Evolutionary conservation across 2,888 invertebrate species (phyloP).

Genomic region (Hartigia nigra): DNA sequence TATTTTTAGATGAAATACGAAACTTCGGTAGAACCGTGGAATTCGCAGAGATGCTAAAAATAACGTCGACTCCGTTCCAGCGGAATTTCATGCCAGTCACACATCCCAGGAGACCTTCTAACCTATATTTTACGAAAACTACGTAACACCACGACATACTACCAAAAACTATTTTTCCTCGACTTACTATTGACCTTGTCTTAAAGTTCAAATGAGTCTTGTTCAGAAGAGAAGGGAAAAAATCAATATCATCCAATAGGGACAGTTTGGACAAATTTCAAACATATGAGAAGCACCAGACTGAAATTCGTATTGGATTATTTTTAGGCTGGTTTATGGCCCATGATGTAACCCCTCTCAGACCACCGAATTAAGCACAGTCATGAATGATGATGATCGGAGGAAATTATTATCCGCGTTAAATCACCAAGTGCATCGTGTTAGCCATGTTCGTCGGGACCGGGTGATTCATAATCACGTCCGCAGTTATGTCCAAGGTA

Average conservation of each 20-base stretch:
- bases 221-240: neutral
- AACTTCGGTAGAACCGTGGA: slow-evolving; percentile 11
- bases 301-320: neutral
- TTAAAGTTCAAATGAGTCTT: neutral
- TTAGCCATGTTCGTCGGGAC: neutral
- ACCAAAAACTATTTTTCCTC: neutral
- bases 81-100: slow-evolving; percentile 8
- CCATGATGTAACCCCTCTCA: neutral
- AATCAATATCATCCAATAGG: neutral
- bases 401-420: slow-evolving; percentile 6
- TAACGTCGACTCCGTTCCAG: slow-evolving; percentile 6
- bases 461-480: neutral
- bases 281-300: neutral
- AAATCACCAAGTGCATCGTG: slow-evolving; percentile 5
- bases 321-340: neutral
- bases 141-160: neutral
- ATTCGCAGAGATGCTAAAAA: slow-evolving; percentile 9
- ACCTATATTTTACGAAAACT: neutral
- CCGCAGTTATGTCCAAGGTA: neutral
- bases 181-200: neutral
- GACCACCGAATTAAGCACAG: neutral
- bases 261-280: neutral
- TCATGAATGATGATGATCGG: neutral
- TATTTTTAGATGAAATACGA: slow-evolving; percentile 35
- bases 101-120: neutral